These are phyloP conservation scores for Netelia melanura DNA, from an alignment of 2,888 invertebrate species.

Conservation along the genomic window DNA sequence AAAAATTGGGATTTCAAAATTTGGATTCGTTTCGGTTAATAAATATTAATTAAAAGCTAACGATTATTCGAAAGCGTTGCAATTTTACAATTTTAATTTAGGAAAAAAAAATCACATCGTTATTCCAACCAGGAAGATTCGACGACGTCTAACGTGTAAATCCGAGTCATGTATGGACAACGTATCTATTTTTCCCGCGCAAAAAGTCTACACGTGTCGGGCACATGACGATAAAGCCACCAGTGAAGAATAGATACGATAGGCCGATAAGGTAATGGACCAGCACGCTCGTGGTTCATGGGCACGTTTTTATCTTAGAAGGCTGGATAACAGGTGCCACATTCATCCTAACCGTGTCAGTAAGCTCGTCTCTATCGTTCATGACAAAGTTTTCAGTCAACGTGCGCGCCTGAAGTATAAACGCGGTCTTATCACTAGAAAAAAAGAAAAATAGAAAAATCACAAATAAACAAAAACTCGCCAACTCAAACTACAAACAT, in stretches of 20 bases:
- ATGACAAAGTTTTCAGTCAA: neutral
- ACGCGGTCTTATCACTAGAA: neutral
- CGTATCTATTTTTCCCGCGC: constrained; percentile 4
- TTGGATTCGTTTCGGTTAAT: neutral
- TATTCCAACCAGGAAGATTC: too few species aligned
- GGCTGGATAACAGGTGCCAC: constrained; percentile 15
- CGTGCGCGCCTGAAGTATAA: neutral
- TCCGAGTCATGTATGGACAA: neutral
- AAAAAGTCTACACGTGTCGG: constrained; percentile 17
- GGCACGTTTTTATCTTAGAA: constrained; percentile 28
- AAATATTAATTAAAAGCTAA: too few species aligned
- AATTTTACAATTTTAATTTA: neutral
- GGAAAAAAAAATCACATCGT: neutral
- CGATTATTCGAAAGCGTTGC: neutral
- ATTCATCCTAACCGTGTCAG: neutral
- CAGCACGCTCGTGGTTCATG: constrained; percentile 18
- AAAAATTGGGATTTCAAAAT: neutral
- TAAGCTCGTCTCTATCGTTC: neutral
- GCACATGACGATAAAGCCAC: constrained; percentile 16
- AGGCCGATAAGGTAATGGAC: neutral
- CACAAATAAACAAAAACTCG: neutral
- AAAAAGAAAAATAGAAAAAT: neutral
- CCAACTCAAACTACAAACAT: neutral
- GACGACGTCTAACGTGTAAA: neutral
- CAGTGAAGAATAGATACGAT: neutral